Percentiles rank a stretch among this genome's conserved stretches.
phyloP scores from a whole-genome alignment of 2,797 vertebrate genomes.

The Anableps anableps region DNA sequence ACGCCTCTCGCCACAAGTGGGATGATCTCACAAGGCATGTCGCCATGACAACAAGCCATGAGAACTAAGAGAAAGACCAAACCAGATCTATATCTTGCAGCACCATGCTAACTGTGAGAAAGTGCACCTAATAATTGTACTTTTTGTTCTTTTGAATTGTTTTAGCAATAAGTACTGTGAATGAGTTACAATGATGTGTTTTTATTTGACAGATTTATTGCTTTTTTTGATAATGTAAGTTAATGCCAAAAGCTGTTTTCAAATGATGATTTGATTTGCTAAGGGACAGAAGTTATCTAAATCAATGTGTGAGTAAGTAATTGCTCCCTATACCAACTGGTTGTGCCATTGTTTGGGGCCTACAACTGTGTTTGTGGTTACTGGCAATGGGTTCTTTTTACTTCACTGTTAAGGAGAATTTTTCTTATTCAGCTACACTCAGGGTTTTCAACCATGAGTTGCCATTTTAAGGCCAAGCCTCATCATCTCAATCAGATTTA shows the following conservation, averaged over 20 bases:
- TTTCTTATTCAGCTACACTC: neutral
- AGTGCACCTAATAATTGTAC: constrained; percentile 37
- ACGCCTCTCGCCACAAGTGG: constrained; percentile 70
- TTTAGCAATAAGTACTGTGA: constrained; percentile 34
- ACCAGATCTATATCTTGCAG: constrained; percentile 61
- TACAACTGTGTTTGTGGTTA: neutral
- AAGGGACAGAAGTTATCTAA: neutral
- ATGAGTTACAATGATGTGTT: constrained; percentile 9
- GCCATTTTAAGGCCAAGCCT: neutral
- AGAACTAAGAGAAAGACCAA: constrained; percentile 45
- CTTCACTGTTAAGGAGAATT: neutral
- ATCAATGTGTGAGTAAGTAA: neutral
- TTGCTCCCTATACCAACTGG: neutral
- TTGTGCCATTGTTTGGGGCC: neutral
- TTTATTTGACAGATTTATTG: too few species aligned
- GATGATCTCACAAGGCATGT: constrained; percentile 70
- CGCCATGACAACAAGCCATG: constrained; percentile 70
- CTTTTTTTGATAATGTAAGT: neutral
- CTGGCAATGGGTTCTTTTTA: neutral
- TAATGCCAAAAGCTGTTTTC: neutral
- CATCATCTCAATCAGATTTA: neutral
- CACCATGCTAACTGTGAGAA: constrained; percentile 39
- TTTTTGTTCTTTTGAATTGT: constrained; percentile 15
- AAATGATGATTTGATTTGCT: neutral
- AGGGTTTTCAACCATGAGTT: neutral